These are phyloP conservation scores for Caenorhabditis becei DNA, from an alignment of 2,888 invertebrate species.

Conservation along the genomic window DNA sequence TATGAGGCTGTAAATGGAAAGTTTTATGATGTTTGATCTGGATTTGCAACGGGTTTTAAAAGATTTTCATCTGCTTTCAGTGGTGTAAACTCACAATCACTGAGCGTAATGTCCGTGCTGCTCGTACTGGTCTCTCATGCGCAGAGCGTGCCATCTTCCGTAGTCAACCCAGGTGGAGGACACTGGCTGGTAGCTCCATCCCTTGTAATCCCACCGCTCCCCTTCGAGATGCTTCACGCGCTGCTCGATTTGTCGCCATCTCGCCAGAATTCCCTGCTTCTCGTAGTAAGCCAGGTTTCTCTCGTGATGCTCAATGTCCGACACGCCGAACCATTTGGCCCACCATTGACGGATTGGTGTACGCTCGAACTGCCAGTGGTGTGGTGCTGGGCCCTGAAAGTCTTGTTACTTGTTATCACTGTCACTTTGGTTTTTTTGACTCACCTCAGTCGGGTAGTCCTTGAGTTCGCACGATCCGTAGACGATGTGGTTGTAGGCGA, in stretches of 20 bases:
- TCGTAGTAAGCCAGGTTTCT: conserved; percentile 77
- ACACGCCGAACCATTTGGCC: conserved; percentile 75
- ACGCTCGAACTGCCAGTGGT: conserved; percentile 80
- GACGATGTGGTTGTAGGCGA: conserved; percentile 74
- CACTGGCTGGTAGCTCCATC: conserved; percentile 79
- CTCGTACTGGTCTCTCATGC: conserved; percentile 76
- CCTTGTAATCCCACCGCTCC: conserved; percentile 80
- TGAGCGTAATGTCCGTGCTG: conserved; percentile 76
- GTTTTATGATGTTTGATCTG: neutral
- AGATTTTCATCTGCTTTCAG: too few relatives aligned
- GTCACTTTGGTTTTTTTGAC: neutral
- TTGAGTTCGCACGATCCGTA: conserved; percentile 76
- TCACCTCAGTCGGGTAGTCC: conserved; percentile 77
- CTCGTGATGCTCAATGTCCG: conserved; percentile 74
- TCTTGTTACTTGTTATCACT: neutral
- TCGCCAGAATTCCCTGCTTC: conserved; percentile 74
- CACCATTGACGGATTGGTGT: conserved; percentile 78
- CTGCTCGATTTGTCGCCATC: conserved; percentile 78
- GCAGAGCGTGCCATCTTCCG: conserved; percentile 74
- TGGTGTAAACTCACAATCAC: conserved; percentile 58
- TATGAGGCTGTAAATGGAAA: conserved; percentile 24
- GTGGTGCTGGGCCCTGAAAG: conserved; percentile 73
- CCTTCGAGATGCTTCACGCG: conserved; percentile 80
- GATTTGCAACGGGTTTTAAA: neutral
- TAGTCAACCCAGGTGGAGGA: conserved; percentile 78